phyloP scores from a whole-genome alignment of 2,888 invertebrate species.

The Rhimphoctona megacephalus region DNA sequence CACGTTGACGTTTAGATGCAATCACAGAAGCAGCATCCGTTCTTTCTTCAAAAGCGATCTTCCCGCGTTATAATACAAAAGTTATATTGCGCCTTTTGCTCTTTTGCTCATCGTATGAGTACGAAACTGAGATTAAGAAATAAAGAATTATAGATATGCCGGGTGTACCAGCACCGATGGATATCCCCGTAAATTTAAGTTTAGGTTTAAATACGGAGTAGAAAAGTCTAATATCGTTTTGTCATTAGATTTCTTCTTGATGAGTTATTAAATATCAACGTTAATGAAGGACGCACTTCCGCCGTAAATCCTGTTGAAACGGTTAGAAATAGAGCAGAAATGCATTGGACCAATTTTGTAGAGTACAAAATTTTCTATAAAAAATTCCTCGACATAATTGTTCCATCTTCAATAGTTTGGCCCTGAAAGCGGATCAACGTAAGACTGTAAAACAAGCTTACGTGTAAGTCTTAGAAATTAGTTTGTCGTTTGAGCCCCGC shows the following conservation, averaged over 20 bases:
- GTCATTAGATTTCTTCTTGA: neutral
- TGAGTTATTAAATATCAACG: neutral
- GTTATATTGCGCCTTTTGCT: slow-evolving; percentile 45
- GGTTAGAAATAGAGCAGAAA: neutral
- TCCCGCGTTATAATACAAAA: slow-evolving; percentile 43
- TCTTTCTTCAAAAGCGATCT: slow-evolving; percentile 47
- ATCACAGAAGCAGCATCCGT: slow-evolving; percentile 63
- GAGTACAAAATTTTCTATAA: neutral
- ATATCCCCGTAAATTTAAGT: neutral
- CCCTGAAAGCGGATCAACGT: neutral
- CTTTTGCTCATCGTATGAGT: neutral
- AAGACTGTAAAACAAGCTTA: neutral
- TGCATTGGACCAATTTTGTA: neutral
- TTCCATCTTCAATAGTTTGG: neutral
- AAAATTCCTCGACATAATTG: neutral
- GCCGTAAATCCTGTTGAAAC: neutral
- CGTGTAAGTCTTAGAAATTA: neutral
- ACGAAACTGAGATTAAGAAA: neutral
- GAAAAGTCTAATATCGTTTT: neutral
- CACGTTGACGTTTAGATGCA: slow-evolving; percentile 62
- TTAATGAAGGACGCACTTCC: neutral
- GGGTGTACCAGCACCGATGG: neutral
- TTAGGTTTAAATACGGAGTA: neutral
- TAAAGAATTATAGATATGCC: neutral
- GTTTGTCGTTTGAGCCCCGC: neutral